Evolutionary conservation across 2,113 vertebrate species (phyloP).

Genomic region (Amphiprion percula): DNA sequence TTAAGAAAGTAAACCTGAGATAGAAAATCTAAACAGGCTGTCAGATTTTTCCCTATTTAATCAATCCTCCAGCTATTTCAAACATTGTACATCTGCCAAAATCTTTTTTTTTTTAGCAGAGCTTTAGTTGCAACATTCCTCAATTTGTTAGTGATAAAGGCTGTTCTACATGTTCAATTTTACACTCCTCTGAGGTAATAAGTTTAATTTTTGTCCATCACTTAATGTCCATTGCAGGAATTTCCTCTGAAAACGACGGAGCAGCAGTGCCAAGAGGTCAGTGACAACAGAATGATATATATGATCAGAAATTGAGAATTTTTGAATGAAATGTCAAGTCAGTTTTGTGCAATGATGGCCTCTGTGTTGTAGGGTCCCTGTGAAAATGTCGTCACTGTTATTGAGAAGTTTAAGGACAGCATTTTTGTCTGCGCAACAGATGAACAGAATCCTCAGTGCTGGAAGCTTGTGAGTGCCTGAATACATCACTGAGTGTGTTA

Average conservation of each 20-base stretch:
- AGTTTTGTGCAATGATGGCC: not conserved
- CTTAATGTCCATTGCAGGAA: conserved; percentile 56
- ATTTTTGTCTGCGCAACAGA: conserved; percentile 83
- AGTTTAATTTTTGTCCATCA: not conserved
- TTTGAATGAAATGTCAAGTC: not conserved
- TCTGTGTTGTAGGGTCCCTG: conserved; percentile 69
- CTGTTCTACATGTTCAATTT: not conserved
- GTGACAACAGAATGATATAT: conserved; percentile 19
- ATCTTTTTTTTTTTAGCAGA: not conserved
- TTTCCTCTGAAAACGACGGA: conserved; percentile 46
- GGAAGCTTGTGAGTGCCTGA: conserved; percentile 77
- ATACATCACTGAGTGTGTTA: not conserved
- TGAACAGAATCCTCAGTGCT: conserved; percentile 74
- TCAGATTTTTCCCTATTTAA: not conserved
- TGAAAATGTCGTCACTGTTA: conserved; percentile 78
- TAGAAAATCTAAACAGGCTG: not conserved
- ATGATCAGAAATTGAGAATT: no score
- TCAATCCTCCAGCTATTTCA: not conserved
- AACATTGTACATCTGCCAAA: not conserved
- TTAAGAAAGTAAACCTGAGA: not conserved
- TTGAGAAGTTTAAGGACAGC: conserved; percentile 76
- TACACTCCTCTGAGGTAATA: not conserved
- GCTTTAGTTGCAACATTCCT: no score
- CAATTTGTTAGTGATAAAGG: not conserved
- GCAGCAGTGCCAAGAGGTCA: conserved; percentile 68